Conservation (phyloP, 2,113 vertebrate species). For the Butorides virescens region DNA sequence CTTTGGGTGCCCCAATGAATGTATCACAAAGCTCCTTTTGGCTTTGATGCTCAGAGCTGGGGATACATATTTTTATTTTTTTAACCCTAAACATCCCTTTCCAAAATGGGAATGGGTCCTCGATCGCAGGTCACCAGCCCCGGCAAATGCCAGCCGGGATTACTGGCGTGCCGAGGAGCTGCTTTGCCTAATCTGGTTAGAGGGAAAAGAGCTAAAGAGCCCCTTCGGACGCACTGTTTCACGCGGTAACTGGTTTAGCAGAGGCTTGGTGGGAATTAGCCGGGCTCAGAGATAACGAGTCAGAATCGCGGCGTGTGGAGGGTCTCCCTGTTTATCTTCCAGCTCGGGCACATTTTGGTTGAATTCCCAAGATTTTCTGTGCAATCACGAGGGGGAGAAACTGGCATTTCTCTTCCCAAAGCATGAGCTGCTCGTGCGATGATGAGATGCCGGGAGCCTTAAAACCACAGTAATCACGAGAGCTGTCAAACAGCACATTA, state of each 20-base stretch:
- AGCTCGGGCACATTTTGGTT: background rate
- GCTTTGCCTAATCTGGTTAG: background rate
- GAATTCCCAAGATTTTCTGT: background rate
- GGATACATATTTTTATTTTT: background rate
- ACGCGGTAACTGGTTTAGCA: background rate
- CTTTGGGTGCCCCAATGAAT: background rate
- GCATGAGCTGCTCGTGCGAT: accelerated
- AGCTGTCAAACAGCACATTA: constrained; percentile 12
- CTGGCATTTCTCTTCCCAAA: background rate
- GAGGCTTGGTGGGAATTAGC: background rate
- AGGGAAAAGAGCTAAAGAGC: background rate
- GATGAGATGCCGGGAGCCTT: background rate
- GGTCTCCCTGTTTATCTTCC: background rate
- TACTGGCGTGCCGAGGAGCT: accelerated
- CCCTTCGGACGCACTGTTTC: accelerated
- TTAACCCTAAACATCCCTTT: background rate
- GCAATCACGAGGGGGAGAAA: background rate
- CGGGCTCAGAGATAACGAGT: background rate
- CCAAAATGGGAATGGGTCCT: accelerated
- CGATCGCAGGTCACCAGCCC: accelerated
- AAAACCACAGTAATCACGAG: background rate
- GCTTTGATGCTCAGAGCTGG: background rate
- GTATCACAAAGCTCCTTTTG: background rate
- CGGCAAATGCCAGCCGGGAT: accelerated
- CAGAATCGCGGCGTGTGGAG: accelerated